These are phyloP conservation scores for Trissolcus basalis DNA, from an alignment of 1,140 invertebrate species.

Conservation along the genomic window DNA sequence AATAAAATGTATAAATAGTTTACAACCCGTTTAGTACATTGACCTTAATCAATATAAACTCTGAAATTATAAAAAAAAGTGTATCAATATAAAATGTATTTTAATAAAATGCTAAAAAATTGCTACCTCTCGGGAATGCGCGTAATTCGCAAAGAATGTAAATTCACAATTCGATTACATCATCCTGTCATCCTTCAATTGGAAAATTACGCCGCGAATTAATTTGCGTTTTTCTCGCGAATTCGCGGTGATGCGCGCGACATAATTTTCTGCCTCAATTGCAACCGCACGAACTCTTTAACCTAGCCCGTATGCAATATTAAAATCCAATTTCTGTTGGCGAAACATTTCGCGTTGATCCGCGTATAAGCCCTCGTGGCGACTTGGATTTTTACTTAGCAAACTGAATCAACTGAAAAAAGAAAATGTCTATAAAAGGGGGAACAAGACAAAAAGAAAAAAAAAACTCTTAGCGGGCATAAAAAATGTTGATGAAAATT, in stretches of 20 bases:
- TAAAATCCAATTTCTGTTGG: slow-evolving; percentile 17
- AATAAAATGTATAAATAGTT: too few species aligned
- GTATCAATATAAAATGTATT: too few species aligned
- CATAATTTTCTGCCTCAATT: not conserved
- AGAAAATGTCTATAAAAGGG: not conserved
- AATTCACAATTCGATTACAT: too few species aligned
- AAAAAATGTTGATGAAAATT: not conserved
- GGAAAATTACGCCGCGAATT: not conserved
- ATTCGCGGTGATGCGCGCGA: not conserved
- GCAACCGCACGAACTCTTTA: not conserved
- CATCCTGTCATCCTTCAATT: not conserved
- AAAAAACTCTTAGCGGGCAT: not conserved
- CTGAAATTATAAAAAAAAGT: too few species aligned
- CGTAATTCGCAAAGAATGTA: too few species aligned
- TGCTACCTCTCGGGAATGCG: too few species aligned
- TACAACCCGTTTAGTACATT: too few species aligned
- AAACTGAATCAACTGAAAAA: slow-evolving; percentile 14
- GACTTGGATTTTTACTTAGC: slow-evolving; percentile 12
- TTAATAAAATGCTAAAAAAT: too few species aligned
- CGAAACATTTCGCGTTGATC: not conserved
- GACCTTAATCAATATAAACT: too few species aligned
- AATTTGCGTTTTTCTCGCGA: not conserved
- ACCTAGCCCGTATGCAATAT: slow-evolving; percentile 13
- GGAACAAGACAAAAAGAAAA: not conserved
- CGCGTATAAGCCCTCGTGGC: not conserved